phyloP scores from a whole-genome alignment of 2,888 invertebrate species.

The Hyppa rectilinea region DNA sequence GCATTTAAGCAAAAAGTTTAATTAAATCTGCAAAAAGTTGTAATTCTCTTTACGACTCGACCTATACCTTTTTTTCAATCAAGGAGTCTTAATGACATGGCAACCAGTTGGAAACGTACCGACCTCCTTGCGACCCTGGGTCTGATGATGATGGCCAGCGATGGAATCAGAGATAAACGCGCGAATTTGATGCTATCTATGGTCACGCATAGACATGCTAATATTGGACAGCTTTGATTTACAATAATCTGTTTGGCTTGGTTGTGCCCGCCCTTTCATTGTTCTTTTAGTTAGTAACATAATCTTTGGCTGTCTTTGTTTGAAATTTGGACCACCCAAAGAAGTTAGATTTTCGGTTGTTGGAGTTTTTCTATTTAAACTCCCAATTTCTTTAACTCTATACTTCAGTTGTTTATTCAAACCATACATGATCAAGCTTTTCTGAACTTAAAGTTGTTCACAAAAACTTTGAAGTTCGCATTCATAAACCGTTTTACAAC shows the following conservation, averaged over 20 bases:
- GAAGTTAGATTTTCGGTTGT: background rate
- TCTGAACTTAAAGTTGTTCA: no score
- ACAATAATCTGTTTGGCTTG: constrained; percentile 3
- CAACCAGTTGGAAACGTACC: constrained; percentile 18
- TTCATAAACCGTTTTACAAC: background rate
- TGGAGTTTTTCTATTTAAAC: background rate
- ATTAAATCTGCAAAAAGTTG: constrained; percentile 35
- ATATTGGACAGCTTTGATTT: constrained; percentile 43
- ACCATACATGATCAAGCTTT: background rate
- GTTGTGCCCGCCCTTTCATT: constrained; percentile 20
- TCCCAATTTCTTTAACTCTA: background rate
- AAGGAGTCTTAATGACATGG: constrained; percentile 35
- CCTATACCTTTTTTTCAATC: constrained; percentile 41
- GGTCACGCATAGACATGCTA: constrained; percentile 47
- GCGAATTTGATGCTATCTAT: constrained; percentile 49
- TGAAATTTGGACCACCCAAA: background rate
- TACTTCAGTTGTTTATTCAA: background rate
- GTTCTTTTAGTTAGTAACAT: background rate
- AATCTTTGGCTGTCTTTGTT: background rate
- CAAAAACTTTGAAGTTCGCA: background rate
- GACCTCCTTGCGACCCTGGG: constrained; percentile 35
- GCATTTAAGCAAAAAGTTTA: constrained; percentile 37
- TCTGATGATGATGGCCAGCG: constrained; percentile 44
- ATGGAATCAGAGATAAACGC: constrained; percentile 39
- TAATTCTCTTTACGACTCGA: constrained; percentile 23